phyloP scores from a whole-genome alignment of 2,113 vertebrate species.

The Misgurnus anguillicaudatus region DNA sequence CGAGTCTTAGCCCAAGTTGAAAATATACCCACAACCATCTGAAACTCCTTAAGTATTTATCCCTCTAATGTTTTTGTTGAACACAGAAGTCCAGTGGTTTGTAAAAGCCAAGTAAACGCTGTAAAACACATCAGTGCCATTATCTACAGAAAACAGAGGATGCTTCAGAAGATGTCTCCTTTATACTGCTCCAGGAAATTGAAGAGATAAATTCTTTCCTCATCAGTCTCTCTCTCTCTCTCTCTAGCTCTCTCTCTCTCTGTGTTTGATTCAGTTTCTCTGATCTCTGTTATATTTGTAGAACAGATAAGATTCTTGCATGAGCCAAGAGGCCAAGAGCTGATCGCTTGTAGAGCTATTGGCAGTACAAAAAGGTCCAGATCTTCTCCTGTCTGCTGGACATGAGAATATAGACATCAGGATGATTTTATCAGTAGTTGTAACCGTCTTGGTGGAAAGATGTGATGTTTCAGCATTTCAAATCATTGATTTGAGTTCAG shows the following conservation, averaged over 20 bases:
- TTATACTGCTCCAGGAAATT: constrained; percentile 71
- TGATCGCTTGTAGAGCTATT: not conserved
- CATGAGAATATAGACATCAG: not conserved
- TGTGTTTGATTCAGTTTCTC: not conserved
- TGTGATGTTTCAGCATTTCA: not conserved
- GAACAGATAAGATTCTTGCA: constrained; percentile 40
- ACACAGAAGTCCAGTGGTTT: constrained; percentile 11
- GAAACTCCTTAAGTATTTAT: not conserved
- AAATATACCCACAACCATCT: no score
- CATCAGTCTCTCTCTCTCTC: constrained; percentile 30
- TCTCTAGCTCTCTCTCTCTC: constrained; percentile 14
- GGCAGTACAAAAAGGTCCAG: constrained; percentile 1
- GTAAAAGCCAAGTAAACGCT: constrained; percentile 26
- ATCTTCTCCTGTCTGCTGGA: not conserved
- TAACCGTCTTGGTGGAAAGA: not conserved
- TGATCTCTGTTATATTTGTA: constrained; percentile 49
- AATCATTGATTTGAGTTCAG: not conserved
- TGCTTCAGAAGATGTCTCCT: constrained; percentile 63
- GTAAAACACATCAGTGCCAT: constrained; percentile 68
- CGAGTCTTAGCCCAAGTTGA: no score
- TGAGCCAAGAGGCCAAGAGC: not conserved
- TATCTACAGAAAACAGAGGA: constrained; percentile 66
- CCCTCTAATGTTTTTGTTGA: constrained; percentile 13
- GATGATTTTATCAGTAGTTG: constrained; percentile 13
- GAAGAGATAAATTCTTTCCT: constrained; percentile 69